A percentile compares a stretch with the other conserved stretches of the same genome.
phyloP scores from a whole-genome alignment of 2,888 invertebrate genomes.

The Chaetogeoica ovagalla region DNA sequence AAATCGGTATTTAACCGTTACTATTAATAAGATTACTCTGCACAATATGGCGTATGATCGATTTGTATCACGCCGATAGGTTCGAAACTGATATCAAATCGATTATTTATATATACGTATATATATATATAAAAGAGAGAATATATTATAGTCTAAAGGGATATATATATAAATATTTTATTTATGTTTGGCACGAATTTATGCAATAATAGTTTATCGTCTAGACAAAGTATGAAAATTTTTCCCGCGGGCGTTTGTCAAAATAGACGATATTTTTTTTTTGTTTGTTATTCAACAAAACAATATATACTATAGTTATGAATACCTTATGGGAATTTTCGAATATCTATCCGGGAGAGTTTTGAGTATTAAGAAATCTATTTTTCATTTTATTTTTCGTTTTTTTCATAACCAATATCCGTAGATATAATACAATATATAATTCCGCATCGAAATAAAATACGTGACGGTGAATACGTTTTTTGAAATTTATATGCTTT shows the following conservation, averaged over 20 bases:
- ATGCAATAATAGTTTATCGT: slow-evolving; percentile 10
- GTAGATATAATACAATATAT: neutral
- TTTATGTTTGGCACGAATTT: neutral
- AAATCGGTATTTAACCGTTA: too few relatives aligned
- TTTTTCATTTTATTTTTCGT: neutral
- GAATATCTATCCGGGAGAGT: slow-evolving; percentile 10
- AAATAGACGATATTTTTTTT: slow-evolving; percentile 14
- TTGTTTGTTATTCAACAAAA: slow-evolving; percentile 14
- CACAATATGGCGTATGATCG: too few relatives aligned
- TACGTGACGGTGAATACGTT: neutral
- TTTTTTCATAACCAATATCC: neutral
- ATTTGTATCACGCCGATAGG: too few relatives aligned
- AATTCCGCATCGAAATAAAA: neutral
- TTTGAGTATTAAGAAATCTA: neutral
- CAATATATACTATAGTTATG: neutral
- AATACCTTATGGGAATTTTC: neutral
- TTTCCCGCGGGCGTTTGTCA: slow-evolving; percentile 4
- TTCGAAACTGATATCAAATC: too few relatives aligned
- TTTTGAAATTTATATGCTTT: slow-evolving; percentile 7
- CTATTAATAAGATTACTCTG: too few relatives aligned
- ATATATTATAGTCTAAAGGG: neutral
- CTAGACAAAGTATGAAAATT: slow-evolving; percentile 12
- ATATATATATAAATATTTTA: neutral
- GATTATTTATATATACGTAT: too few relatives aligned
- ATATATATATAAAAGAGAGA: too few relatives aligned